A percentile compares a stretch with the other conserved stretches of the same genome.
phyloP scores from a whole-genome alignment of 2,797 vertebrate genomes.

The Danio kyathit region DNA sequence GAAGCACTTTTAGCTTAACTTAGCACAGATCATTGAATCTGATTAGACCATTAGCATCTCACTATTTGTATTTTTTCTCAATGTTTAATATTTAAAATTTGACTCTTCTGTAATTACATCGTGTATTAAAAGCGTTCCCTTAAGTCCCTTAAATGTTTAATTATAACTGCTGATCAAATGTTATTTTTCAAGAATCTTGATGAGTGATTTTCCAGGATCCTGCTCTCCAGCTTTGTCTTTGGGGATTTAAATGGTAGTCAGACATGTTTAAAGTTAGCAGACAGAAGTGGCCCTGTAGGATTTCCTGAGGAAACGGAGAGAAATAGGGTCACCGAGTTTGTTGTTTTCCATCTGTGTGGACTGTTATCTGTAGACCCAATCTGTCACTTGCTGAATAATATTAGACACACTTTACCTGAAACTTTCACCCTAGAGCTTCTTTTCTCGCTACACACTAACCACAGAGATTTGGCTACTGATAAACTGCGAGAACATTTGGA shows the following conservation, averaged over 20 bases:
- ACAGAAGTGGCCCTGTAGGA: constrained; percentile 36
- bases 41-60: no score
- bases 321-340: constrained; percentile 51
- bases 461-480: not conserved
- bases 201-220: not conserved
- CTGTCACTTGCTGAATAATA: constrained; percentile 7
- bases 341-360: constrained; percentile 45
- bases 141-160: no score
- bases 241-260: not conserved
- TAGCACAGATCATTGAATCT: no score
- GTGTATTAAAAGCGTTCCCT: no score
- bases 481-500: no score
- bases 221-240: not conserved
- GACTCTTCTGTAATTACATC: no score
- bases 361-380: constrained; percentile 52
- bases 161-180: not conserved
- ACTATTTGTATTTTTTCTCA: no score
- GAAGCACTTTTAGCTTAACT: no score
- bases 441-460: not conserved
- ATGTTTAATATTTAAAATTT: no score
- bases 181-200: not conserved
- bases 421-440: not conserved
- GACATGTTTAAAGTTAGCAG: constrained; percentile 19
- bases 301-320: constrained; percentile 70
- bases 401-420: constrained; percentile 2